Conservation (phyloP, 2,113 vertebrate species). For the Toxotes jaculatrix region DNA sequence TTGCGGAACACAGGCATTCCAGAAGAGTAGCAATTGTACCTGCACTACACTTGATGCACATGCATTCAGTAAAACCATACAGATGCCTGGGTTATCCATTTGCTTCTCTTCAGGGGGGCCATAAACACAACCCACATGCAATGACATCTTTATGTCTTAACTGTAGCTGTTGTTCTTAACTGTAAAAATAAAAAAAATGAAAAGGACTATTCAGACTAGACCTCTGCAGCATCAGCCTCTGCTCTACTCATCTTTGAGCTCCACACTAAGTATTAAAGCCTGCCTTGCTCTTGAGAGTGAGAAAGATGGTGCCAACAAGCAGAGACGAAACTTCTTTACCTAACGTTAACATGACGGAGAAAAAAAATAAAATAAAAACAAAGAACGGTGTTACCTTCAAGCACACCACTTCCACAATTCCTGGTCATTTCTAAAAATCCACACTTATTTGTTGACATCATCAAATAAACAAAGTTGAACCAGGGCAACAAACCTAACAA, state of each 20-base stretch:
- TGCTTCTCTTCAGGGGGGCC: background rate
- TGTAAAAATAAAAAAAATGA: background rate
- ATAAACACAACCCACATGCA: background rate
- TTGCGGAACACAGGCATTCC: background rate
- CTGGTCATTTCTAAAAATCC: too few species aligned
- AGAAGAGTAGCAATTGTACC: constrained; percentile 2
- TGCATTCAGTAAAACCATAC: background rate
- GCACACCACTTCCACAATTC: background rate
- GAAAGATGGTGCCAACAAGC: background rate
- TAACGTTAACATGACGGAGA: background rate
- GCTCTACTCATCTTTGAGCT: background rate
- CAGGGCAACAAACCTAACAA: background rate
- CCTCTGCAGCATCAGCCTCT: background rate
- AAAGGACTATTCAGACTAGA: background rate
- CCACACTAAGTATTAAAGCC: background rate
- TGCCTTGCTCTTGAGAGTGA: background rate
- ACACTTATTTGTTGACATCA: background rate
- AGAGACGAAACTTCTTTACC: background rate
- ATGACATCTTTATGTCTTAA: background rate
- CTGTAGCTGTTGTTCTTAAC: background rate
- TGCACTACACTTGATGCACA: background rate
- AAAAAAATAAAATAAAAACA: background rate
- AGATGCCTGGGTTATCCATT: background rate
- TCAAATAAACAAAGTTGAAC: background rate
- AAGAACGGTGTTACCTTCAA: background rate